A percentile compares a stretch with the other conserved stretches of the same genome.
Evolutionary conservation across 2,888 invertebrate genomes (phyloP).

Genomic region (Lacanobia wlatinum): DNA sequence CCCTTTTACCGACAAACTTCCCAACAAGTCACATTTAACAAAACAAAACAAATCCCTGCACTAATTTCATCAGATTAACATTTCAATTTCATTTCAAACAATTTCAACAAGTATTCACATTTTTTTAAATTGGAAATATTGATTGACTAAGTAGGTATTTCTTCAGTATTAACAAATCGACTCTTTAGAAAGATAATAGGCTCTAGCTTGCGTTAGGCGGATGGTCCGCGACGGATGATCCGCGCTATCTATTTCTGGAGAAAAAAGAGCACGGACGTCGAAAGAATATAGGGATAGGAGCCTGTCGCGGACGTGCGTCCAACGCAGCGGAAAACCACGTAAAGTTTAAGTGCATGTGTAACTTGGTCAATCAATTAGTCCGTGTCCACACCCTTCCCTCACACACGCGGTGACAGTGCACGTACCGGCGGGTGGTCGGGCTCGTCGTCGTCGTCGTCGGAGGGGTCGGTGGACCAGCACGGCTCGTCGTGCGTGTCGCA

Average conservation of each 20-base stretch:
- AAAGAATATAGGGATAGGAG: background rate
- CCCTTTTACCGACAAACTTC: constrained; percentile 33
- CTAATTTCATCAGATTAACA: constrained; percentile 24
- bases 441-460: constrained; percentile 97
- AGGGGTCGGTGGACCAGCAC: constrained; percentile 97
- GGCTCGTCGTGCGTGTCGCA: constrained; percentile 92
- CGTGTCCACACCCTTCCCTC: background rate
- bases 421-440: constrained; percentile 91
- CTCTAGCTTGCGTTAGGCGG: background rate
- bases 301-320: background rate
- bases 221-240: constrained; percentile 2
- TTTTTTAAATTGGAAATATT: constrained; percentile 27
- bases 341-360: background rate
- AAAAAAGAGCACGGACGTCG: background rate
- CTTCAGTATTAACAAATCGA: background rate
- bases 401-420: constrained; percentile 13
- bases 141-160: constrained; percentile 47
- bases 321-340: background rate
- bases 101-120: constrained; percentile 1
- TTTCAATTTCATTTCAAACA: constrained; percentile 23
- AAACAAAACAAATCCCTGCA: constrained; percentile 32
- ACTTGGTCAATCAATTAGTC: constrained; percentile 43
- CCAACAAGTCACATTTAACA: constrained; percentile 46
- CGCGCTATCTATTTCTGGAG: background rate
- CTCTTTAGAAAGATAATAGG: background rate